Base-by-base conservation (phyloP, 2,113 vertebrate genomes). In the Python bivittatus region DNA sequence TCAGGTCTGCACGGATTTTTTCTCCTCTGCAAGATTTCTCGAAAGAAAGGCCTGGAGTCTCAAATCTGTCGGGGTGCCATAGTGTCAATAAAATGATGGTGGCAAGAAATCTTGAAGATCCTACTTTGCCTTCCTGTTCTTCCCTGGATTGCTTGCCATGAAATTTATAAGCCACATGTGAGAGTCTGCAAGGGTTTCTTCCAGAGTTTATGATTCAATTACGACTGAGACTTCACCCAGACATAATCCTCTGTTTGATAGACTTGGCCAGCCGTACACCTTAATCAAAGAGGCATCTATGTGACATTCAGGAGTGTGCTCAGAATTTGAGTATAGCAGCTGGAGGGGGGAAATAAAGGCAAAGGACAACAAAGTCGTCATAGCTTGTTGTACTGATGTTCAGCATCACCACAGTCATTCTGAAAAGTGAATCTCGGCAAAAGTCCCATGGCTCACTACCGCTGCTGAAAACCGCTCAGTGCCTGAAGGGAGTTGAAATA, bases 391-490 rank as follows among this genome's bases (percentile, higher is more conserved):
- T 38, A 38, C n/a, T 38, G 72, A 79, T 33, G 42, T 27, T 44
- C 33, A 60, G 56, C 33, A 60, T 25, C 38, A 88, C 87, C 44
- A 57, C 22, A 25, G 13, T 52, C 84, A 22, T 38, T 86, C 44
- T 91, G 56, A 64, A 87, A 23, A 90, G n/a, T 27, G 38, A 64
- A 13, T 44, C 53, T 53, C 44, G 44, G 29, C 25, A 29, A 17
- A 52, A 68, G 92, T 86, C 54, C 88, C 89, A 95, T 95, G 94
- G 95, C 86, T 0, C 68, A 72, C 92, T 11, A 13, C 72, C 91
- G 94, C 84, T 95, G 93, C 38, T 89, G 23, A 56, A 94, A 96
- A 96, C 91, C 17, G 53, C 92, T 92, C 90, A 94, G 91, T 64
- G 9, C 88, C 87, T 94, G 29, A 64, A 95, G 92, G 56, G 93